Percentiles rank a stretch among this genome's conserved stretches.
Evolutionary conservation across 1,140 invertebrate species (phyloP).

Genomic region (Drosophila insularis): DNA sequence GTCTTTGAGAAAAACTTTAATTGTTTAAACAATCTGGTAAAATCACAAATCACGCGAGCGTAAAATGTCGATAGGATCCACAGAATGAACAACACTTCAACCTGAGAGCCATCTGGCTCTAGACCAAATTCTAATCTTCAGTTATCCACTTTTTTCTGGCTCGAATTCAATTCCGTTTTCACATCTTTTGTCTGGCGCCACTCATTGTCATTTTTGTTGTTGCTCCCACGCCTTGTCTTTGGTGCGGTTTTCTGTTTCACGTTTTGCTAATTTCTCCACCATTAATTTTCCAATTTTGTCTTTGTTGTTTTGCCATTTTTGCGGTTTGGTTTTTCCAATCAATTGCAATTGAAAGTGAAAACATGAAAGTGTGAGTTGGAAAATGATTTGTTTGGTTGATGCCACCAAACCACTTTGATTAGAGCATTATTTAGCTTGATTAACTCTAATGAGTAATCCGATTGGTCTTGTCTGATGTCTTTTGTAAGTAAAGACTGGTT

Average conservation of each 20-base stretch:
- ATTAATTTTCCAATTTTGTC: constrained; percentile 53
- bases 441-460: constrained; percentile 60
- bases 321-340: constrained; percentile 50
- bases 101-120: constrained; percentile 5
- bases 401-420: constrained; percentile 70
- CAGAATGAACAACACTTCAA: constrained; percentile 9
- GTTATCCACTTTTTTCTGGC: constrained; percentile 16
- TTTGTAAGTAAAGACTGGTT: constrained; percentile 16
- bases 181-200: constrained; percentile 5
- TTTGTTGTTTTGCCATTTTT: constrained; percentile 48
- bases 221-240: constrained; percentile 61
- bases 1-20: constrained; percentile 33
- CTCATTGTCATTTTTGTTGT: not conserved
- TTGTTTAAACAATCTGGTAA: constrained; percentile 52
- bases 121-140: constrained; percentile 5
- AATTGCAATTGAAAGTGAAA: constrained; percentile 72
- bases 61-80: constrained; percentile 41
- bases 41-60: constrained; percentile 48
- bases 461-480: constrained; percentile 3
- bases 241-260: constrained; percentile 52
- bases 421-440: constrained; percentile 63
- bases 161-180: constrained; percentile 15
- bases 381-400: constrained; percentile 56
- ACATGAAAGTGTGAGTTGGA: constrained; percentile 70
- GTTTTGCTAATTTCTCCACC: constrained; percentile 61